A percentile compares a stretch with the other conserved stretches of the same genome.
phyloP scores from a whole-genome alignment of 2,113 vertebrate species.

The Ornithorhynchus anatinus region DNA sequence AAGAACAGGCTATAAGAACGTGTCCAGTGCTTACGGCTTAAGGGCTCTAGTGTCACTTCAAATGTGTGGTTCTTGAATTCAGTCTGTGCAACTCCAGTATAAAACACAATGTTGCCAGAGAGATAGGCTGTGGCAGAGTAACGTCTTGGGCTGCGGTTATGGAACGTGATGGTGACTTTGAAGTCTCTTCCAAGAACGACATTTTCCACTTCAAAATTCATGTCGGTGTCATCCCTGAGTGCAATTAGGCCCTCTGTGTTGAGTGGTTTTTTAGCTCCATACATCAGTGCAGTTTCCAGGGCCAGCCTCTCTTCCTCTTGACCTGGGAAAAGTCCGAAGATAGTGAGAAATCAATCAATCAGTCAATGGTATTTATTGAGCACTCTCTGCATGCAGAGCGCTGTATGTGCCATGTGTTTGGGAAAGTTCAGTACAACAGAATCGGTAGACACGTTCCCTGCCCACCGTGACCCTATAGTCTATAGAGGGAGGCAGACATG shows the following conservation, averaged over 20 bases:
- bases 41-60: conserved; percentile 59
- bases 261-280: conserved; percentile 75
- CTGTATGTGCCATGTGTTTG: too few relatives aligned
- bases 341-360: background rate
- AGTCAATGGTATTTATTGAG: background rate
- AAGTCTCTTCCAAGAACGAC: conserved; percentile 81
- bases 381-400: accelerated
- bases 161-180: conserved; percentile 79
- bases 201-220: conserved; percentile 78
- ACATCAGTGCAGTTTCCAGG: conserved; percentile 87
- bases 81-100: conserved; percentile 84
- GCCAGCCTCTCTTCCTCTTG: conserved; percentile 85
- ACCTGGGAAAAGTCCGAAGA: conserved; percentile 69
- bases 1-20: background rate
- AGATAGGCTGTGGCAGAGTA: conserved; percentile 79
- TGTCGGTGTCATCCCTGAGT: conserved; percentile 69
- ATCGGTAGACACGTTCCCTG: too few relatives aligned
- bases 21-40: conserved; percentile 65
- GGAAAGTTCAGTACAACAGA: too few relatives aligned
- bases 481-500: too few relatives aligned
- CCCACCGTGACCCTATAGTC: too few relatives aligned
- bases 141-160: conserved; percentile 69
- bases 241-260: conserved; percentile 54
- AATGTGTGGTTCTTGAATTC: conserved; percentile 82
- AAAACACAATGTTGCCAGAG: conserved; percentile 85